These are phyloP conservation scores for Folsomia candida DNA, from an alignment of 2,888 invertebrate species.

Conservation along the genomic window DNA sequence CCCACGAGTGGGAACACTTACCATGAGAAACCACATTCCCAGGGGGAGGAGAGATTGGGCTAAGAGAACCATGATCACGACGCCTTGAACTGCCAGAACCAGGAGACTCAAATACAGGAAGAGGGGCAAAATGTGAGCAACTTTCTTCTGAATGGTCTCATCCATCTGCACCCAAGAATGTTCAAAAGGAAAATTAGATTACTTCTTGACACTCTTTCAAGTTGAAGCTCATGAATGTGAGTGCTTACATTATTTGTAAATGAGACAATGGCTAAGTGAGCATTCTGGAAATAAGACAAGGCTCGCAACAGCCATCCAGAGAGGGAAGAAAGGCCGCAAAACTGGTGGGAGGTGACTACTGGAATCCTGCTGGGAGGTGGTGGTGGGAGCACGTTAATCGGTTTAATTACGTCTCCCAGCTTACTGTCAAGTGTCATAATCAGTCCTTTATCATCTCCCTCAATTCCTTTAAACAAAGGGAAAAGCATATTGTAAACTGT, in stretches of 20 bases:
- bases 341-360: conserved; percentile 36
- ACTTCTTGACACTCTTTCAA: neutral
- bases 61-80: conserved; percentile 39
- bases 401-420: conserved; percentile 11
- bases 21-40: conserved; percentile 47
- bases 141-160: conserved; percentile 38
- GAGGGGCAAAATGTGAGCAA: conserved; percentile 39
- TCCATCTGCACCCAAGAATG: conserved; percentile 28
- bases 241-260: conserved; percentile 47
- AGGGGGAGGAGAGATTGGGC: conserved; percentile 36
- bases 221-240: conserved; percentile 7
- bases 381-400: conserved; percentile 19
- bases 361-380: too few species aligned
- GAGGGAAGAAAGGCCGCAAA: conserved; percentile 42
- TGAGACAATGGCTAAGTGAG: conserved; percentile 49
- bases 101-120: conserved; percentile 48
- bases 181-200: neutral
- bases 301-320: conserved; percentile 42
- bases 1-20: conserved; percentile 39
- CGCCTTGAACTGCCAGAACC: conserved; percentile 45
- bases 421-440: conserved; percentile 43
- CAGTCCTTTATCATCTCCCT: conserved; percentile 40
- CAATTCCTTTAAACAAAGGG: conserved; percentile 11
- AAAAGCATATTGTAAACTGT: neutral
- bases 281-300: conserved; percentile 46